phyloP scores from a whole-genome alignment of 2,797 vertebrate species.

The Malacoctenus gilli region DNA sequence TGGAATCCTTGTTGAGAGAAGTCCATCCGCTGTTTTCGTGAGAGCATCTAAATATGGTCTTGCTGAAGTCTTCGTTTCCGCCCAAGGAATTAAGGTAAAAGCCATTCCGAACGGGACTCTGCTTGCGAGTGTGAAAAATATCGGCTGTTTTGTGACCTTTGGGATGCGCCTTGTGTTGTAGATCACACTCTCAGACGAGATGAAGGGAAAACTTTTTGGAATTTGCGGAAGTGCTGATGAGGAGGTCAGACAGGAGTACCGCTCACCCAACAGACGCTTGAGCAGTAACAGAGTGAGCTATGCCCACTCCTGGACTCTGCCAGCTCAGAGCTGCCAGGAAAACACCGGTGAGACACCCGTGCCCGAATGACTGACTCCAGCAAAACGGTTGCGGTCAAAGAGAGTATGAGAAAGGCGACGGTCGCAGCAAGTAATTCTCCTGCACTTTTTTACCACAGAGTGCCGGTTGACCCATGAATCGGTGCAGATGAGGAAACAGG shows the following conservation, averaged over 20 bases:
- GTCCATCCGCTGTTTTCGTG: slow-evolving; percentile 72
- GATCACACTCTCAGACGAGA: slow-evolving; percentile 83
- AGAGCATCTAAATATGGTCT: slow-evolving; percentile 76
- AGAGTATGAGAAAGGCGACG: neutral
- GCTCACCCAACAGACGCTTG: slow-evolving; percentile 75
- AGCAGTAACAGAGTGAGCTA: slow-evolving; percentile 77
- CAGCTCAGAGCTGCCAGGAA: slow-evolving; percentile 78
- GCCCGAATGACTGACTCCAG: no score
- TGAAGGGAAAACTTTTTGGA: slow-evolving; percentile 84
- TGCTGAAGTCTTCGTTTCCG: slow-evolving; percentile 80
- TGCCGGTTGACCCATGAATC: slow-evolving; percentile 74
- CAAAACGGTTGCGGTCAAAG: no score
- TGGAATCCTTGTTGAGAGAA: no score
- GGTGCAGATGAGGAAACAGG: slow-evolving; percentile 75
- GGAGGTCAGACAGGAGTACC: slow-evolving; percentile 79
- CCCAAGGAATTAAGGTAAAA: slow-evolving; percentile 73
- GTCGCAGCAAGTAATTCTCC: neutral
- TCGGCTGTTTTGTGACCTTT: neutral
- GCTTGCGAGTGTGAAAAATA: neutral
- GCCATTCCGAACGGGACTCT: neutral
- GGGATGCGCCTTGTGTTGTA: slow-evolving; percentile 13
- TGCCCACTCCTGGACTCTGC: slow-evolving; percentile 83
- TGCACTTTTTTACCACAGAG: slow-evolving; percentile 48
- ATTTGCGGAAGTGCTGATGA: slow-evolving; percentile 85
- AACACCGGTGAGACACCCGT: slow-evolving; percentile 59